phyloP scores from a whole-genome alignment of 2,113 vertebrate genomes.

The Ranitomeya variabilis region DNA sequence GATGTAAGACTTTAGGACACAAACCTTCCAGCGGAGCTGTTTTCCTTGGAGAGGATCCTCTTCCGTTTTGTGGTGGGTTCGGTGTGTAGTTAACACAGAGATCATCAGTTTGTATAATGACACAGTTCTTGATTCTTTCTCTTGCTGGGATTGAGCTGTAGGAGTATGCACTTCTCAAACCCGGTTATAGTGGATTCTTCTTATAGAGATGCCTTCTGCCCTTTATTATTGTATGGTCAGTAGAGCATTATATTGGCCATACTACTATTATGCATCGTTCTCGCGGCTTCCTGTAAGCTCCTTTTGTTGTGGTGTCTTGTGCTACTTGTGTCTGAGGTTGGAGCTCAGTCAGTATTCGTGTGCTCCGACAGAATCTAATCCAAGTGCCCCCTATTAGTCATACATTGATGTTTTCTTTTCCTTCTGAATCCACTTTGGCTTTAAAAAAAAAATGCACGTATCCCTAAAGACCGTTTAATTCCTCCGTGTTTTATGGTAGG shows the following conservation, averaged over 20 bases:
- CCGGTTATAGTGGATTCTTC: not conserved
- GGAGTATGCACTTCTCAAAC: not conserved
- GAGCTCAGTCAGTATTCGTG: too few species aligned
- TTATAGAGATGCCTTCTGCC: not conserved
- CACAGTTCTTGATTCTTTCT: not conserved
- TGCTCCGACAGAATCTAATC: too few species aligned
- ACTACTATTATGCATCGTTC: not conserved
- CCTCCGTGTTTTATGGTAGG: too few species aligned
- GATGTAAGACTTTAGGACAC: conserved; percentile 66
- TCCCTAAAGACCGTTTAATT: too few species aligned
- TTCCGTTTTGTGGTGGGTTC: conserved; percentile 66
- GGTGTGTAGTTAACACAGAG: conserved; percentile 57
- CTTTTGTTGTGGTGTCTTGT: not conserved
- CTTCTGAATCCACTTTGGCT: too few species aligned
- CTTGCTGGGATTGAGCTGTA: not conserved
- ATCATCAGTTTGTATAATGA: conserved; percentile 39
- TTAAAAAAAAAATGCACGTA: too few species aligned
- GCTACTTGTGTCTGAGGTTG: not conserved
- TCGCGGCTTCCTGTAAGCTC: not conserved
- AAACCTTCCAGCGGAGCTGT: conserved; percentile 53
- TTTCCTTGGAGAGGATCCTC: conserved; percentile 65
- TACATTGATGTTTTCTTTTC: too few species aligned
- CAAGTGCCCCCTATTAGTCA: too few species aligned
- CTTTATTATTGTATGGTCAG: not conserved
- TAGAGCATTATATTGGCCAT: not conserved